Evolutionary conservation across 2,888 invertebrate genomes (phyloP).

Genomic region (Belgica antarctica): DNA sequence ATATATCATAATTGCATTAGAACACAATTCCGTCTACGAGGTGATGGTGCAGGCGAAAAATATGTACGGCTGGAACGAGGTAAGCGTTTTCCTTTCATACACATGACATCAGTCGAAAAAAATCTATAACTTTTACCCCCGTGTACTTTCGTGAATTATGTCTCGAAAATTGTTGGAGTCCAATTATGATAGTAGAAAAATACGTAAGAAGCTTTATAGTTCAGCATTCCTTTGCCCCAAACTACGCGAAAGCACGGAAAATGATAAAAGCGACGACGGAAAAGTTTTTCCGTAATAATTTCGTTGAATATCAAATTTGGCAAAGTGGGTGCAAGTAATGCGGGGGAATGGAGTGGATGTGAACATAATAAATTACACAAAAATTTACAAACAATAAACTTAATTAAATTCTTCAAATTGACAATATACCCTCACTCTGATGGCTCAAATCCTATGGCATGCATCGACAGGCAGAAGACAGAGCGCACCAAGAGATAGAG

Average conservation of each 20-base stretch:
- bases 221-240: too few relatives aligned
- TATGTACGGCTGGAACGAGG: conserved; percentile 72
- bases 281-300: conserved; percentile 5
- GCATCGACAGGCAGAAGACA: too few relatives aligned
- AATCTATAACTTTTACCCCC: too few relatives aligned
- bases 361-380: conserved; percentile 40
- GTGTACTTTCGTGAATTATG: too few relatives aligned
- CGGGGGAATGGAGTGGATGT: neutral
- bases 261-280: neutral
- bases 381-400: conserved; percentile 44
- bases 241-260: neutral
- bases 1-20: conserved; percentile 63
- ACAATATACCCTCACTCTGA: conserved; percentile 41
- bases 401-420: conserved; percentile 42
- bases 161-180: too few relatives aligned
- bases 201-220: neutral
- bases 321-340: neutral
- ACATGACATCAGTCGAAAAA: too few relatives aligned
- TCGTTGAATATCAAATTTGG: conserved; percentile 13
- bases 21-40: conserved; percentile 69
- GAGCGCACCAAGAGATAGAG: too few relatives aligned
- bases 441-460: conserved; percentile 44
- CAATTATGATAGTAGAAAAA: neutral
- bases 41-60: conserved; percentile 73
- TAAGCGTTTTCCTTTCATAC: conserved; percentile 47